A percentile compares a stretch with the other conserved stretches of the same genome.
phyloP scores from a whole-genome alignment of 2,888 invertebrate species.

The Drosophila nigricruria region DNA sequence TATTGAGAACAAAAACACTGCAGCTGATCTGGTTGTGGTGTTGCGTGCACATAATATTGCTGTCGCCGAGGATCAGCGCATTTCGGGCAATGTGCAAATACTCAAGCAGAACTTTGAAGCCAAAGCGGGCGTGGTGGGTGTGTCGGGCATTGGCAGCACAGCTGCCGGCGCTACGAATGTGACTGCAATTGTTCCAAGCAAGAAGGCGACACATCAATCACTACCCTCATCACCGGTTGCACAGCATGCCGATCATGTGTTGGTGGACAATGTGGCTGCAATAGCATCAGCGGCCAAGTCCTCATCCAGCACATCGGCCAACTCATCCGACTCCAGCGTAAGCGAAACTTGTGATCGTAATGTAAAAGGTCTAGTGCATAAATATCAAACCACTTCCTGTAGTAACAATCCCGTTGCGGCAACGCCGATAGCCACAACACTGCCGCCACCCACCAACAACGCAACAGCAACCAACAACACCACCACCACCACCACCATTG shows the following conservation, averaged over 20 bases:
- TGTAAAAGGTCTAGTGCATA: slow-evolving; percentile 91
- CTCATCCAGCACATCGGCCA: slow-evolving; percentile 63
- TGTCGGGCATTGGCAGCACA: slow-evolving; percentile 23
- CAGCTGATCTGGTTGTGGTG: slow-evolving; percentile 61
- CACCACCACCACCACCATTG: background rate
- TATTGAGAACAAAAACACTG: slow-evolving; percentile 79
- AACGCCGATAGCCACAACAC: slow-evolving; percentile 55
- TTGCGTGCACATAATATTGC: slow-evolving; percentile 73
- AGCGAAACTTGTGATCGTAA: slow-evolving; percentile 88
- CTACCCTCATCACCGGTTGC: slow-evolving; percentile 89
- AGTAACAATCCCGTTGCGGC: slow-evolving; percentile 62
- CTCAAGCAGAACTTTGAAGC: slow-evolving; percentile 96
- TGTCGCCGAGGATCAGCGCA: slow-evolving; percentile 76
- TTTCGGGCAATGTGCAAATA: slow-evolving; percentile 92
- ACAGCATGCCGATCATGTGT: slow-evolving; percentile 80
- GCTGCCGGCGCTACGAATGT: slow-evolving; percentile 10
- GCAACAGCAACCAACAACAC: background rate
- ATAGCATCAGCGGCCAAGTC: slow-evolving; percentile 33
- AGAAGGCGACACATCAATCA: slow-evolving; percentile 86
- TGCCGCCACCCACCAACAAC: slow-evolving; percentile 52
- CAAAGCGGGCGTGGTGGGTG: slow-evolving; percentile 85
- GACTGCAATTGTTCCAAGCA: slow-evolving; percentile 29
- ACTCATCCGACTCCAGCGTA: slow-evolving; percentile 76
- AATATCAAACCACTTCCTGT: slow-evolving; percentile 88
- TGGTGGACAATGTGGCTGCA: slow-evolving; percentile 52